Percentiles rank a stretch among this genome's conserved stretches.
These are phyloP conservation scores for Serripes groenlandicus DNA, from an alignment of 2,888 invertebrate genomes.

Conservation along the genomic window DNA sequence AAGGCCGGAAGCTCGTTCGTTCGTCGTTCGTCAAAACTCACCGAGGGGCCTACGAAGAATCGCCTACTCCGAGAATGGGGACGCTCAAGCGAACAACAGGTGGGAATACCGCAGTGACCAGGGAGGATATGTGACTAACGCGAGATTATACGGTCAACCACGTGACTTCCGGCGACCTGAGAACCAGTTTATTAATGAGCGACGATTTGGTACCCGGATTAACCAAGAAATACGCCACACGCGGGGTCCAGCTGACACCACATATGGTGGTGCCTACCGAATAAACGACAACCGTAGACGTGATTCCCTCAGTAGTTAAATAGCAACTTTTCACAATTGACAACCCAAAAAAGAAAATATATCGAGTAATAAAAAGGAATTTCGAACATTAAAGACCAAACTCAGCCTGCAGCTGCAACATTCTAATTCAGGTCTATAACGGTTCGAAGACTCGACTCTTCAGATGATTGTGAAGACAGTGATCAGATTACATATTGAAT, in stretches of 20 bases:
- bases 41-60: constrained; percentile 46
- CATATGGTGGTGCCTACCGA: constrained; percentile 41
- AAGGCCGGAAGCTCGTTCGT: constrained; percentile 33
- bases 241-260: constrained; percentile 44
- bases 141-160: constrained; percentile 58
- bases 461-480: too few relatives aligned
- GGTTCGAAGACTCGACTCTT: too few relatives aligned
- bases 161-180: constrained; percentile 63
- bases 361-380: too few relatives aligned
- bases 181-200: constrained; percentile 68
- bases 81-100: constrained; percentile 14
- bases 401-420: too few relatives aligned
- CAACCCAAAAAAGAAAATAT: too few relatives aligned
- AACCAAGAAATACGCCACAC: constrained; percentile 47
- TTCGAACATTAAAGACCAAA: too few relatives aligned
- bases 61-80: constrained; percentile 50
- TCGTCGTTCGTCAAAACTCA: constrained; percentile 31
- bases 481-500: too few relatives aligned
- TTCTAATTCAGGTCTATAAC: too few relatives aligned
- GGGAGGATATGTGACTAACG: constrained; percentile 25
- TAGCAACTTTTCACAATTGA: too few relatives aligned
- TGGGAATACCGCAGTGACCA: constrained; percentile 34
- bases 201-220: constrained; percentile 56
- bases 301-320: constrained; percentile 59
- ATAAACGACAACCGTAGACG: constrained; percentile 21